These are phyloP conservation scores for Drosophila nr. perissopoda DNA, from an alignment of 2,888 invertebrate genomes.

Conservation along the genomic window DNA sequence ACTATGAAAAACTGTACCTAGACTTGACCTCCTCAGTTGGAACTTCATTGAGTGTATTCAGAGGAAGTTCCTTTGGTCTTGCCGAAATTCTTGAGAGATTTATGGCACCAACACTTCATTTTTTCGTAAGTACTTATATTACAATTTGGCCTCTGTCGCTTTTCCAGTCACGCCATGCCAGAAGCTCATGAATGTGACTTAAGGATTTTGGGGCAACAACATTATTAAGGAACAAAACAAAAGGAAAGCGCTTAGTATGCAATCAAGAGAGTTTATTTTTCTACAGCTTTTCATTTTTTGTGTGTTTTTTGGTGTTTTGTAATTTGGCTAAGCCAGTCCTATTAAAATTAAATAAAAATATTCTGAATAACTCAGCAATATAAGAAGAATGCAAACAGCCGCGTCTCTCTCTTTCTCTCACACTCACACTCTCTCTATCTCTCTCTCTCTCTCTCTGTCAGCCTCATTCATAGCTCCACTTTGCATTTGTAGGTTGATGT, in stretches of 20 bases:
- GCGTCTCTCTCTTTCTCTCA: background rate
- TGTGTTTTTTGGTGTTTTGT: background rate
- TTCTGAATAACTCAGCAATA: conserved; percentile 47
- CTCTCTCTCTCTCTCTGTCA: background rate
- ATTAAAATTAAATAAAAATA: conserved; percentile 64
- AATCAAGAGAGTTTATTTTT: conserved; percentile 46
- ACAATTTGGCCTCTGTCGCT: conserved; percentile 8
- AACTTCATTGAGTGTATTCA: conserved; percentile 19
- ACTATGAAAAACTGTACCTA: background rate
- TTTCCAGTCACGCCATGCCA: conserved; percentile 51
- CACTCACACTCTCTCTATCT: background rate
- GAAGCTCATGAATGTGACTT: conserved; percentile 26
- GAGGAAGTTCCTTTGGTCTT: conserved; percentile 16
- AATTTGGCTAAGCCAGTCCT: conserved; percentile 41
- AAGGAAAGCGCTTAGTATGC: conserved; percentile 45
- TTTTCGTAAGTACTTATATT: background rate
- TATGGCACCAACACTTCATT: conserved; percentile 15
- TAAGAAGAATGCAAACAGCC: conserved; percentile 25
- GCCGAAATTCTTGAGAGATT: conserved; percentile 9
- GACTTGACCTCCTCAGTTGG: conserved; percentile 8
- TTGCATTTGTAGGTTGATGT: conserved; percentile 46
- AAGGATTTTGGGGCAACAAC: conserved; percentile 64
- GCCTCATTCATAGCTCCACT: conserved; percentile 29
- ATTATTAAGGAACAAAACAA: conserved; percentile 59
- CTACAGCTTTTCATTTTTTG: background rate